Base-by-base conservation (phyloP, 2,888 invertebrate genomes). In the Drosophila buzzatii region DNA sequence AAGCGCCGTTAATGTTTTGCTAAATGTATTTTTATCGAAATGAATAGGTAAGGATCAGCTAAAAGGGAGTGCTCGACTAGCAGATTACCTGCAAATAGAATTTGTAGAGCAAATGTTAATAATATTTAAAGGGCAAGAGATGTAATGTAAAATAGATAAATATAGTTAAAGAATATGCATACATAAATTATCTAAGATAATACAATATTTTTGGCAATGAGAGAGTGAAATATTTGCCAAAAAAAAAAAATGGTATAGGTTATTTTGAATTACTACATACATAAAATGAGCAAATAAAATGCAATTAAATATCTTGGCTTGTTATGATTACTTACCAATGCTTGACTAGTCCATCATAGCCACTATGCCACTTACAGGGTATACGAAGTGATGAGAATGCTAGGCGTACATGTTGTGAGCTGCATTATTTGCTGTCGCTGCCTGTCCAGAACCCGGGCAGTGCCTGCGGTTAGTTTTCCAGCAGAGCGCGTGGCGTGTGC, bases 1-100 rank as follows among this genome's bases (percentile, higher is more conserved):
- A 89, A 89, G 70, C 73, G 70, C 72, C 74, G 73, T 73, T 81
- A 86, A 79, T 81, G 76, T 70, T 79, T 76, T 70, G 72, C 63
- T 74, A 73, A 89, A 74, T 83, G 76, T 79, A 53, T 66, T 79
- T 83, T 84, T 86, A 89, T 89, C 87, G 79, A 70, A 71, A 74
- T 31, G 2, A 72, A 56, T 45, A 59, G 52, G 35, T 56, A 41
- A n/a, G 47, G 49, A 44, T 33, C 27, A 23, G 12, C 14, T 12
- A 0, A 9, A 6, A 16, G 18, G 5, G 14, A 0, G 9, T 35
- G 18, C 2, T 23, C 12, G 35, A 49, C 42, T 44, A 14, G 10
- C 12, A 20, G 12, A 42, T 62, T 49, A 69, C 49, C 62, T 62
- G 23, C 18, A 37, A 52, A 16, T 3, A n/a, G 10, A 18, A 4